phyloP scores from a whole-genome alignment of 2,113 vertebrate species.

The Poecile atricapillus region DNA sequence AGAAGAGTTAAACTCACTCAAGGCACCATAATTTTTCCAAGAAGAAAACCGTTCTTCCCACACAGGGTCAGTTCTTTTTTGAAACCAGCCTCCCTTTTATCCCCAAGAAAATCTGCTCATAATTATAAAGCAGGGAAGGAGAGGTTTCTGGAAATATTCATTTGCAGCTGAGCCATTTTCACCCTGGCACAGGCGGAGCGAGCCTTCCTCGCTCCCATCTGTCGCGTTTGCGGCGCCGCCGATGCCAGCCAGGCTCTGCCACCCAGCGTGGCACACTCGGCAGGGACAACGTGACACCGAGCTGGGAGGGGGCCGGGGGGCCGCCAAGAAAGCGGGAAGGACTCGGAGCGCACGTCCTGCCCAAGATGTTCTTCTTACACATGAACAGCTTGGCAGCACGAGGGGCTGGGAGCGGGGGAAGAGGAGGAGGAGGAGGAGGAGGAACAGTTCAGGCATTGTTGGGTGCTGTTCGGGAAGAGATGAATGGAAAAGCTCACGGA shows the following conservation, averaged over 20 bases:
- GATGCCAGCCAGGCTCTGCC: constrained; percentile 45
- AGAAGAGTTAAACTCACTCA: constrained; percentile 49
- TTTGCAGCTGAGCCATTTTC: constrained; percentile 67
- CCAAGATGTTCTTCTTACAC: constrained; percentile 41
- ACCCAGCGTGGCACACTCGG: constrained; percentile 21
- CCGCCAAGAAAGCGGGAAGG: background rate
- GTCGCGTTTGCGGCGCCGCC: background rate
- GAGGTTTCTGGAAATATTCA: constrained; percentile 67
- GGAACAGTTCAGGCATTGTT: background rate
- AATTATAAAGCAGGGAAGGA: constrained; percentile 58
- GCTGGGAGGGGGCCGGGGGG: background rate
- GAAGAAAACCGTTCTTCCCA: constrained; percentile 60
- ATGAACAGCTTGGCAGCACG: constrained; percentile 37
- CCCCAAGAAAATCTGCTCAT: constrained; percentile 66
- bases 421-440: background rate
- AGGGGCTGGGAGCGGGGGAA: background rate
- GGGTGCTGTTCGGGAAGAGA: background rate
- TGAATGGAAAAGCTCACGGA: background rate
- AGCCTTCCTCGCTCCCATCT: constrained; percentile 58
- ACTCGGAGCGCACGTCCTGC: background rate
- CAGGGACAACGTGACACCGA: constrained; percentile 1
- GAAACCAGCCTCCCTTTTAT: constrained; percentile 62
- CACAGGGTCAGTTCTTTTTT: constrained; percentile 64
- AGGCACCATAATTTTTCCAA: constrained; percentile 51
- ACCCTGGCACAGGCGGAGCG: constrained; percentile 56